These are phyloP conservation scores for Ornithoptera alexandrae DNA, from an alignment of 2,888 invertebrate species.

Conservation along the genomic window DNA sequence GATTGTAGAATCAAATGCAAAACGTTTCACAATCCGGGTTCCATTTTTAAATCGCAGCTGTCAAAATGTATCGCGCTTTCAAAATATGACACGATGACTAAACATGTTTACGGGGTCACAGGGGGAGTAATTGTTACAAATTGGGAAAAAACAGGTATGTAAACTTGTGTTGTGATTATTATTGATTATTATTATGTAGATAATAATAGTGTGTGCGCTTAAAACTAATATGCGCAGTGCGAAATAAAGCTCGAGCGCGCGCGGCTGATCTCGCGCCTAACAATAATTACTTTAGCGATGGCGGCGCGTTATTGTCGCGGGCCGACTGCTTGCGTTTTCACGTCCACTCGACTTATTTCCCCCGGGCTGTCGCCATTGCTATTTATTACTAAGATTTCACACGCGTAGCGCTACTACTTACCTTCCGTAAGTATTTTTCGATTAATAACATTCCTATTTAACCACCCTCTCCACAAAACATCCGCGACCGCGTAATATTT, in stretches of 20 bases:
- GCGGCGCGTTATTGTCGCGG: slow-evolving; percentile 44
- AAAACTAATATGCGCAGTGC: slow-evolving; percentile 20
- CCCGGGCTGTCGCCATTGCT: slow-evolving; percentile 47
- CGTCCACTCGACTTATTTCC: slow-evolving; percentile 55
- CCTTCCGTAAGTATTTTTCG: slow-evolving; percentile 35
- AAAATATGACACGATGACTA: no score
- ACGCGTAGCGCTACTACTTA: slow-evolving; percentile 41
- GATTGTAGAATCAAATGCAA: no score
- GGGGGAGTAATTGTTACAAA: no score
- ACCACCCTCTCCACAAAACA: slow-evolving; percentile 14
- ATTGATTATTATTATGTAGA: no score
- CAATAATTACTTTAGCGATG: slow-evolving; percentile 64
- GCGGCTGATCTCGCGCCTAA: slow-evolving; percentile 56
- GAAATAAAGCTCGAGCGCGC: slow-evolving; percentile 43
- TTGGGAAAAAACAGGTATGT: no score
- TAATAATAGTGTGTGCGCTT: background rate
- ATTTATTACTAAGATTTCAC: slow-evolving; percentile 57
- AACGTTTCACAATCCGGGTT: no score
- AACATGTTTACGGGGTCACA: no score
- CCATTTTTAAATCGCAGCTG: no score
- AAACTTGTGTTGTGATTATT: no score
- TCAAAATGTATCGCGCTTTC: no score
- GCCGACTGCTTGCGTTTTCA: slow-evolving; percentile 47
- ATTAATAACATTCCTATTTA: slow-evolving; percentile 27
- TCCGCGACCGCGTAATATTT: slow-evolving; percentile 22